Evolutionary conservation across 2,797 vertebrate species (phyloP).

Genomic region (Ptychadena robeensis): DNA sequence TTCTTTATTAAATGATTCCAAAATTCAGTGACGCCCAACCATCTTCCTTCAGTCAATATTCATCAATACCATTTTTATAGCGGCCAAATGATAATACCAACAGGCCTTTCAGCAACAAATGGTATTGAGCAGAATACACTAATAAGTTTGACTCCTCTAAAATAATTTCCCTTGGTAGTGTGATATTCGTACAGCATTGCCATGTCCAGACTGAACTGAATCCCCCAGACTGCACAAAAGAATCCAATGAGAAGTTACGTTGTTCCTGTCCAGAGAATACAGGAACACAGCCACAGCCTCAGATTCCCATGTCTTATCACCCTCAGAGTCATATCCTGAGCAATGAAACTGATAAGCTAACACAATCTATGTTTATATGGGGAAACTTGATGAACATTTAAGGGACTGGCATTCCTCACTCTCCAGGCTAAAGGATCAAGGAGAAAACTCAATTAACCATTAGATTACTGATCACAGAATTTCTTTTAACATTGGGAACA

Average conservation of each 20-base stretch:
- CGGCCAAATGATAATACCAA: no score
- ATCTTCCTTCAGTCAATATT: no score
- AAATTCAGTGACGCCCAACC: no score
- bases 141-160: no score
- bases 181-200: not conserved
- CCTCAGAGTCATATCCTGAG: conserved; percentile 15
- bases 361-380: conserved; percentile 6
- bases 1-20: no score
- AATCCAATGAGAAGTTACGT: not conserved
- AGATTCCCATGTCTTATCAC: conserved; percentile 6
- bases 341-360: conserved; percentile 1
- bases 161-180: no score
- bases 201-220: not conserved
- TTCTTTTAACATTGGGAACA: not conserved
- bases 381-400: not conserved
- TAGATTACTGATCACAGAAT: not conserved
- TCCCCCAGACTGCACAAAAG: no score
- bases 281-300: not conserved
- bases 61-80: no score
- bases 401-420: not conserved
- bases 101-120: no score
- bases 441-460: not conserved
- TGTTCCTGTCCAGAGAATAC: no score
- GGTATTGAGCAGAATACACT: no score
- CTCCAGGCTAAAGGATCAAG: not conserved